A percentile compares a stretch with the other conserved stretches of the same genome.
These are phyloP conservation scores for Apotomis turbidana DNA, from an alignment of 2,888 invertebrate species.

Conservation along the genomic window DNA sequence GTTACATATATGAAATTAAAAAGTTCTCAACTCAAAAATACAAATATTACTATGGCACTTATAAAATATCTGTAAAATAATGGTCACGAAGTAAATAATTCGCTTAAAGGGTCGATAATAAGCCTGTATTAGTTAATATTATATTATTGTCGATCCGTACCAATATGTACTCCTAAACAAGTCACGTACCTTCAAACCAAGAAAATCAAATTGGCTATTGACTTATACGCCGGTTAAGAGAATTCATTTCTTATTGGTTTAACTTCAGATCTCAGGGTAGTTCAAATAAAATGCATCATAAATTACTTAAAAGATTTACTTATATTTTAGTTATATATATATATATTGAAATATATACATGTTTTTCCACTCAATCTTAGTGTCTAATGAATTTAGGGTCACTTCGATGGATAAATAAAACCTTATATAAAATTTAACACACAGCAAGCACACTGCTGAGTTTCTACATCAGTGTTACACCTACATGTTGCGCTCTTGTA, in stretches of 20 bases:
- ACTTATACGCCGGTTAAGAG: not conserved
- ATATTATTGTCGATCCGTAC: too few species aligned
- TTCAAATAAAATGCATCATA: slow-evolving; percentile 76
- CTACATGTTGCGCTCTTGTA: slow-evolving; percentile 62
- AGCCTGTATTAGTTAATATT: too few species aligned
- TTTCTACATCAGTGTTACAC: slow-evolving; percentile 65
- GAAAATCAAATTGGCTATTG: not conserved
- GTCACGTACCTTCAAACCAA: not conserved
- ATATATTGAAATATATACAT: slow-evolving; percentile 81
- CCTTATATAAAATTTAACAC: slow-evolving; percentile 70
- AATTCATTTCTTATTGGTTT: slow-evolving; percentile 44
- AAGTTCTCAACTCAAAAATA: too few species aligned
- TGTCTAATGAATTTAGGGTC: slow-evolving; percentile 75
- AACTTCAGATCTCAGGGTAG: slow-evolving; percentile 81
- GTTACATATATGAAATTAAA: too few species aligned
- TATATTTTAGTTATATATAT: slow-evolving; percentile 74
- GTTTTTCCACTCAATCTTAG: slow-evolving; percentile 79
- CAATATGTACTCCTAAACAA: not conserved
- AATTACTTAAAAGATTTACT: slow-evolving; percentile 82
- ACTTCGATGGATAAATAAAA: slow-evolving; percentile 81
- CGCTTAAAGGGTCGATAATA: too few species aligned
- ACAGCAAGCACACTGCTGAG: slow-evolving; percentile 64
- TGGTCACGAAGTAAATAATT: too few species aligned
- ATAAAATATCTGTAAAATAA: too few species aligned
- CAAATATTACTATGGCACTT: too few species aligned